Evolutionary conservation across 2,113 vertebrate species (phyloP), one percentile per base, ranked within the genome.

Genomic region (Ptilonorhynchus violaceus): DNA sequence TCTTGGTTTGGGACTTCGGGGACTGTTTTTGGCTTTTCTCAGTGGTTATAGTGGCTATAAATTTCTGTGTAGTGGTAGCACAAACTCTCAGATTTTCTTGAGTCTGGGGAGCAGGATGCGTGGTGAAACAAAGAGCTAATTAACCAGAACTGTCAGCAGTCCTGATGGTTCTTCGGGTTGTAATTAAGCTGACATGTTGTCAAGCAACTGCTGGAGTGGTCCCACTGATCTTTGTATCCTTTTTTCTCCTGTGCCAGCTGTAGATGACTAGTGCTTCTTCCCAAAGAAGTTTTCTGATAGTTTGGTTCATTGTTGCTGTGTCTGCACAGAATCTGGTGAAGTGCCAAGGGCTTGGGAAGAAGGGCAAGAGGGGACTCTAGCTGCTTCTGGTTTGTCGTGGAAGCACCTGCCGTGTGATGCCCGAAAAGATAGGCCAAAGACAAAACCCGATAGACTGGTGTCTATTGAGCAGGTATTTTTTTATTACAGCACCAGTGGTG

Each of bases 271-370:
- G 3, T 33, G 33, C 33, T 80, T 83, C 62, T 88, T 94, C 31
- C 50, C 28, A 73, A 73, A 53, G 24, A 82, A n/a, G 22, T 73
- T 84, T 75, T 64, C 55, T 66, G 19, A 31, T 5, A 0, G 7
- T 64, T 86, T 73, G 11, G 7, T 83, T 90, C 37, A 18, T 64
- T 28, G 17, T 23, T 41, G 41, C n/a, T 35, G 6, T 41, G 8
- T 79, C 47, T 72, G 24, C 58, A 52, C 3, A 2, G 30, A 47
- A 31, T 24, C 24, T 73, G 42, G 27, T 0, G 37, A 0, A 88
- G 53, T 77, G n/a, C 19, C 0, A 3, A 59, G 10, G 66, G 46
- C 59, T 86, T 0, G 0, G 28, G 44, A 58, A 67, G 16, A 23
- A 37, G 17, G 13, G 17, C 27, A 33, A 67, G 62, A 49, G 28